Evolutionary conservation across 2,797 vertebrate genomes (phyloP), one percentile per base, ranked within the genome.

Genomic region (Heteromormyrus szaboi): DNA sequence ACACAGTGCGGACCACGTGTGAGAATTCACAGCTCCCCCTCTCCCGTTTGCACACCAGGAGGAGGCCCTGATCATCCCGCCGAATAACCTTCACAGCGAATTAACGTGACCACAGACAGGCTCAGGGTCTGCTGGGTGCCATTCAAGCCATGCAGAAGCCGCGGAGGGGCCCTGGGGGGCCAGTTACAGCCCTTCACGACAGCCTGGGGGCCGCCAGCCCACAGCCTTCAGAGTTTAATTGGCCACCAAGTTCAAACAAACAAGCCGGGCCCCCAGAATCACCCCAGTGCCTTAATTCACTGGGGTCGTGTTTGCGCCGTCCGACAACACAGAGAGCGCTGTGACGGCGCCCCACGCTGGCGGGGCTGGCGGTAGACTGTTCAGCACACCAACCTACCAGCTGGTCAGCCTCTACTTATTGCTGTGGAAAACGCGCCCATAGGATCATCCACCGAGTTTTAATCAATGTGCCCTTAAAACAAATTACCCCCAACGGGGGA

Each of bases 211-310:
- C 85, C 19, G 53, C 51, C 85, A 9, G 50, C 50, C 4, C 11
- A 56, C 50, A 51, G 48, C 85, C 85, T 86, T 59, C 51, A 17
- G 53, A 59, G 51, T 56, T 86, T 86, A 86, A 86, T 86, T 86
- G 53, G 85, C 22, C 85, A 86, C 51, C 14, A 86, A 86, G 53
- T 86, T 56, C 85, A 86, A 59, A 53, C 81, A 59, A 86, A 86
- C 51, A 25, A 59, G 33, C 53, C 14, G 19, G 50, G 2, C 51
- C 53, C 53, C 25, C 25, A 29, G 29, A 56, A 37, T 37, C 53
- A 86, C 7, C 51, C 53, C 85, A n/a, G 53, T 17, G 17, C 85
- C 33, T 54, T 11, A n/a, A 86, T 59, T 56, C 85, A 56, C 51
- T 53, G 46, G 50, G 83, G 48, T 54, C 4, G 29, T 14, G 48